Percentiles rank a stretch among this genome's conserved stretches.
These are phyloP conservation scores for Bembecia ichneumoniformis DNA, from an alignment of 2,888 invertebrate species.

Conservation along the genomic window DNA sequence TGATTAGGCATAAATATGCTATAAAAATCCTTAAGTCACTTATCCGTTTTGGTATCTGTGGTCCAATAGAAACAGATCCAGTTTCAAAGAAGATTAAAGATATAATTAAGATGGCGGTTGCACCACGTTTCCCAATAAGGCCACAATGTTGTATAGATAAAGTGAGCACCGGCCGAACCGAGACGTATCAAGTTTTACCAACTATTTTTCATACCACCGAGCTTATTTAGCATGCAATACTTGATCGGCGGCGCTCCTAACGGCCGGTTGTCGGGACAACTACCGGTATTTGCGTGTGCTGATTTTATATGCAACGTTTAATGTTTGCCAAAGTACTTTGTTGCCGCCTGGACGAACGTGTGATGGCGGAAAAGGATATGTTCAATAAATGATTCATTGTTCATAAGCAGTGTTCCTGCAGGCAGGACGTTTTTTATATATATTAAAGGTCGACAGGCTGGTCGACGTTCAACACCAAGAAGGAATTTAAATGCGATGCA, in stretches of 20 bases:
- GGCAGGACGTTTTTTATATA: too few relatives aligned
- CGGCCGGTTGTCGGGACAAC: slow-evolving; percentile 44
- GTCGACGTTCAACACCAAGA: too few relatives aligned
- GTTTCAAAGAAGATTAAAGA: slow-evolving; percentile 29
- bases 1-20: too few relatives aligned
- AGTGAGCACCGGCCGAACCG: slow-evolving; percentile 15
- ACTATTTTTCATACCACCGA: slow-evolving; percentile 35
- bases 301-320: background rate
- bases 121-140: slow-evolving; percentile 40
- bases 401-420: background rate
- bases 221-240: slow-evolving; percentile 50
- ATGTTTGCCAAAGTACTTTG: background rate
- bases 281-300: slow-evolving; percentile 28
- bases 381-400: slow-evolving; percentile 4
- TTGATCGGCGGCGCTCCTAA: slow-evolving; percentile 40
- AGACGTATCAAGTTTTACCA: slow-evolving; percentile 27
- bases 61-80: slow-evolving; percentile 32
- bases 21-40: background rate
- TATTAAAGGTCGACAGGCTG: too few relatives aligned
- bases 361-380: slow-evolving; percentile 6
- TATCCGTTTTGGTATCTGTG: slow-evolving; percentile 15
- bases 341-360: background rate
- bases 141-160: slow-evolving; percentile 32
- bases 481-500: too few relatives aligned
- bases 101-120: slow-evolving; percentile 28